Percentiles rank a stretch among this genome's conserved stretches.
Evolutionary conservation across 2,888 invertebrate genomes (phyloP).

Genomic region (Thelaira solivaga): DNA sequence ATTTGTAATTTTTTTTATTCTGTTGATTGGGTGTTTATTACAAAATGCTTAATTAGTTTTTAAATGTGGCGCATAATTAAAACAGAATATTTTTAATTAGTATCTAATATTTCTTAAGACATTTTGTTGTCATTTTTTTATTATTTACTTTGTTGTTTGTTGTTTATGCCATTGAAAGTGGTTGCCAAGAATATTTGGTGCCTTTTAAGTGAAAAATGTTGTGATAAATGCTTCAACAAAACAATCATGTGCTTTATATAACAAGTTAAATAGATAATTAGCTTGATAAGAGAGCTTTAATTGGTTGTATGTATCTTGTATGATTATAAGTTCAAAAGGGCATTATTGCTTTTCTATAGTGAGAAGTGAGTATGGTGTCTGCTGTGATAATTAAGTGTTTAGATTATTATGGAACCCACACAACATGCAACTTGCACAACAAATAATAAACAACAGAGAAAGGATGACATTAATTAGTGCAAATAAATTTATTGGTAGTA

Average conservation of each 20-base stretch:
- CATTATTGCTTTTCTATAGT: neutral
- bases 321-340: conserved; percentile 21
- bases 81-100: conserved; percentile 19
- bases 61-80: conserved; percentile 47
- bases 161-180: too few species aligned
- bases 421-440: neutral
- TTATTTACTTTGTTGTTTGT: neutral
- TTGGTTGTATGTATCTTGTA: conserved; percentile 10
- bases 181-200: neutral
- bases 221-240: conserved; percentile 1
- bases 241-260: neutral
- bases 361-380: neutral
- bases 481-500: neutral
- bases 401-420: conserved; percentile 1
- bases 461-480: neutral
- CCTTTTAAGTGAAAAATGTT: conserved; percentile 4
- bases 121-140: neutral
- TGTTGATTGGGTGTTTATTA: conserved; percentile 27
- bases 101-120: neutral
- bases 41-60: conserved; percentile 47
- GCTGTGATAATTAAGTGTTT: neutral
- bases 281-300: conserved; percentile 12
- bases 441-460: neutral
- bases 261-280: conserved; percentile 22
- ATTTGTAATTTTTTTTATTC: neutral